These are phyloP conservation scores for Sapayoa aenigma DNA, from an alignment of 2,113 vertebrate genomes.

Conservation along the genomic window DNA sequence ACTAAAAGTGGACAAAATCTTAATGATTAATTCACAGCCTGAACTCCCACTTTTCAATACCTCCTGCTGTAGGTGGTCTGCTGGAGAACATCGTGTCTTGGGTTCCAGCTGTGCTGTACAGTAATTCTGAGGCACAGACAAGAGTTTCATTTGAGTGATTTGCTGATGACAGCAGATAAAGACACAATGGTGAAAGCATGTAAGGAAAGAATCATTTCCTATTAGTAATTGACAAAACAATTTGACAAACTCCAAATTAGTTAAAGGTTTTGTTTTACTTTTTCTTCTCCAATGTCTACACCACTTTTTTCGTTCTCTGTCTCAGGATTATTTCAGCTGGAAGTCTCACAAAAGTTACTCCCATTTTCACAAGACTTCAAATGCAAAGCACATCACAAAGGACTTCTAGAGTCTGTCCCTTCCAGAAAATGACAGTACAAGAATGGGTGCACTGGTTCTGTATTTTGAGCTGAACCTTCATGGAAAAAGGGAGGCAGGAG, in stretches of 20 bases:
- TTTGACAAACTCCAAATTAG: not conserved
- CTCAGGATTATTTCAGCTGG: slow-evolving; percentile 83
- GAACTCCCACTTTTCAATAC: not conserved
- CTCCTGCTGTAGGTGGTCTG: not conserved
- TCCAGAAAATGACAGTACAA: slow-evolving; percentile 82
- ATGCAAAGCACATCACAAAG: not conserved
- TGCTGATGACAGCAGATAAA: not conserved
- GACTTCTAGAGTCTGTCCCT: slow-evolving; percentile 45
- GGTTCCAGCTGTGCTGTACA: not conserved
- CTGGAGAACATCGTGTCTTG: not conserved
- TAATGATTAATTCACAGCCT: not conserved
- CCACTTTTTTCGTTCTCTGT: not conserved
- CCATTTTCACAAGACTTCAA: slow-evolving; percentile 51
- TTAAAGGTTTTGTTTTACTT: not conserved
- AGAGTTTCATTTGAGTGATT: not conserved
- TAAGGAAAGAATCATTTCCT: not conserved
- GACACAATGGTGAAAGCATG: not conserved
- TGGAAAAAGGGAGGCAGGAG: slow-evolving; percentile 2
- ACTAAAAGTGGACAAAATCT: not conserved
- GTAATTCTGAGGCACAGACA: not conserved
- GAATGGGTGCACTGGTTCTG: slow-evolving; percentile 73
- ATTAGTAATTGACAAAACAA: not conserved
- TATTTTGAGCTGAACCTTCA: slow-evolving; percentile 73
- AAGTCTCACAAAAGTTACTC: slow-evolving; percentile 68
- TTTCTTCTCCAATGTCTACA: not conserved